Conservation (phyloP, 1,140 invertebrate genomes). For the Formica selysi region DNA sequence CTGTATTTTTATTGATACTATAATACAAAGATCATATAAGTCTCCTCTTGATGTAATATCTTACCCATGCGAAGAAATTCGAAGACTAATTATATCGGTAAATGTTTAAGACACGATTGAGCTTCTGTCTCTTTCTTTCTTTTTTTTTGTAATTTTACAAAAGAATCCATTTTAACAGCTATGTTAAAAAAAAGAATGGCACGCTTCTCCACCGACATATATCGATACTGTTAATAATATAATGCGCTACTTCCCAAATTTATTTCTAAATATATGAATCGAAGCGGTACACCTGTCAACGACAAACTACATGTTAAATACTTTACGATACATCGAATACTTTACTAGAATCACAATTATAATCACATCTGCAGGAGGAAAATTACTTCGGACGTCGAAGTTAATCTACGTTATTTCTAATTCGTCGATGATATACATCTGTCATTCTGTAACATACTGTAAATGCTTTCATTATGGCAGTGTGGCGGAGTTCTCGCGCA, state of each 20-base stretch:
- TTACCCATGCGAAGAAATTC: constrained; percentile 45
- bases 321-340: constrained; percentile 53
- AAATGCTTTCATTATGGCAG: constrained; percentile 57
- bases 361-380: constrained; percentile 53
- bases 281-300: constrained; percentile 35
- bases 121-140: neutral
- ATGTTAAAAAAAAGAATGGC: constrained; percentile 33
- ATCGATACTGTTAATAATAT: constrained; percentile 37
- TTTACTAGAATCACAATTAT: constrained; percentile 71
- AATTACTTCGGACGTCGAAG: constrained; percentile 17
- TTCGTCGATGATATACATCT: constrained; percentile 6
- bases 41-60: constrained; percentile 51
- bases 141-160: constrained; percentile 22
- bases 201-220: constrained; percentile 4
- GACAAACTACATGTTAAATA: constrained; percentile 60
- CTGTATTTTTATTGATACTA: constrained; percentile 69
- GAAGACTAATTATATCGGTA: constrained; percentile 1
- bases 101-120: constrained; percentile 7
- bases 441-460: constrained; percentile 12
- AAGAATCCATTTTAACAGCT: constrained; percentile 6
- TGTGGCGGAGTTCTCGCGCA: neutral
- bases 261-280: constrained; percentile 40
- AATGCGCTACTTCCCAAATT: constrained; percentile 22
- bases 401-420: constrained; percentile 40
- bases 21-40: constrained; percentile 63